Evolutionary conservation across 2,888 invertebrate genomes (phyloP), one percentile per base, ranked within the genome.

Genomic region (Trisateles emortualis): DNA sequence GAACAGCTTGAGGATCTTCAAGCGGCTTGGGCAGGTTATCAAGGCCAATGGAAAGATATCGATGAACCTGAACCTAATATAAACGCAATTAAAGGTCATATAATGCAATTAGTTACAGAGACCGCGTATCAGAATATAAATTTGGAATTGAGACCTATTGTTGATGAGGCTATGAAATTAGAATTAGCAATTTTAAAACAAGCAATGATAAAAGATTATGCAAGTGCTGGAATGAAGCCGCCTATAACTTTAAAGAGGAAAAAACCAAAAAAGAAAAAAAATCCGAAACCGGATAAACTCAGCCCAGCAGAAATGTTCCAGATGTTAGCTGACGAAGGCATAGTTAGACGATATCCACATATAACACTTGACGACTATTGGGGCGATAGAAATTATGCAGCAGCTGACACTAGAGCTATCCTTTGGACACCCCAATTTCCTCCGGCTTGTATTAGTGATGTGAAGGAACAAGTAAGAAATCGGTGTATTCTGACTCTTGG

Each of bases 221-320:
- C 44, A 5, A 63, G 48, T 2, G 74, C 76, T 30, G 76, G 72
- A 1, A 4, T 41, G 1, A 78, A 79, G 39, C 48, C 73, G 19
- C 89, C 90, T 4, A 53, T 71, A 43, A 77, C 68, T n/a, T 68
- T 64, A 59, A 92, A 92, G 68, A 73, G 91, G 33, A 89, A 84
- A 53, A 91, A 85, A 32, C 90, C 91, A 0, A 89, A 66, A 58
- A 89, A 83, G 59, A 62, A 72, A n/a, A 93, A 89, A 59, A 85
- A 86, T 47, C 94, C 94, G 52, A 96, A 95, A 76, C 95, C 95
- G 0, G 94, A 93, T 0, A 94, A 95, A 78, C 79, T 95, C 56
- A 84, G 90, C 0, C 91, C 94, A 0, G 95, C 94, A 68, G 93
- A 94, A n/a, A 90, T 97, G 72, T 96, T 96, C 73, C 95, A 96